Conservation (phyloP, 2,113 vertebrate species). For the Corapipo altera region DNA sequence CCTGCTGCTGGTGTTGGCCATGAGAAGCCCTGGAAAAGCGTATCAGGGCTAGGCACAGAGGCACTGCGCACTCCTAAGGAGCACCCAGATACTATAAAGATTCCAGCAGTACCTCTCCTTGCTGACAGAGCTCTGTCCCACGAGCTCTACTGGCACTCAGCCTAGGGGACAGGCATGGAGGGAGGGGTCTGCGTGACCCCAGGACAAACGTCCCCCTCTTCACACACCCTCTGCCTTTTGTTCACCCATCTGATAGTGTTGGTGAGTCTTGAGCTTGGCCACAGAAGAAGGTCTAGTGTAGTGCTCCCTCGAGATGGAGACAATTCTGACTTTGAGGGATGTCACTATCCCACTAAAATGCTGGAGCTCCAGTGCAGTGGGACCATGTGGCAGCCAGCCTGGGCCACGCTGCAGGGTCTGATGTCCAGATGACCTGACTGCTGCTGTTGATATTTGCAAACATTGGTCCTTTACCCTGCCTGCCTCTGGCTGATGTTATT, state of each 20-base stretch:
- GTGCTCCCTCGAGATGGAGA: background rate
- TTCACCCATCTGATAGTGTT: background rate
- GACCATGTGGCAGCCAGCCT: background rate
- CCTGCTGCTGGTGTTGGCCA: background rate
- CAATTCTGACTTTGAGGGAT: background rate
- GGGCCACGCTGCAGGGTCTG: background rate
- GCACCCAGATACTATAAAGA: background rate
- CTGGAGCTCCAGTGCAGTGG: background rate
- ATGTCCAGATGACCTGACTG: background rate
- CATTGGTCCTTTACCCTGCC: background rate
- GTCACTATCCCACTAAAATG: background rate
- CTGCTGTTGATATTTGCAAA: background rate
- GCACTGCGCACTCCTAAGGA: background rate
- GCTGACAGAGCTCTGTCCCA: background rate
- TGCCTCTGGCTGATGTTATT: background rate
- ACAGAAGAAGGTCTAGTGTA: background rate
- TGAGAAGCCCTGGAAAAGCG: background rate
- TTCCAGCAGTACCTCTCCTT: background rate
- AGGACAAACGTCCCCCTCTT: background rate
- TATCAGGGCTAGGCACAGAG: background rate
- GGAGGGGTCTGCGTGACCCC: rapidly evolving
- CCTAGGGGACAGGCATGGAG: rapidly evolving
- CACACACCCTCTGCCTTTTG: background rate
- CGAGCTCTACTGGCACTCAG: background rate
- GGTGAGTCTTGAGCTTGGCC: background rate